Base-by-base conservation (phyloP, 2,888 invertebrate genomes). In the Polietes domitor region DNA sequence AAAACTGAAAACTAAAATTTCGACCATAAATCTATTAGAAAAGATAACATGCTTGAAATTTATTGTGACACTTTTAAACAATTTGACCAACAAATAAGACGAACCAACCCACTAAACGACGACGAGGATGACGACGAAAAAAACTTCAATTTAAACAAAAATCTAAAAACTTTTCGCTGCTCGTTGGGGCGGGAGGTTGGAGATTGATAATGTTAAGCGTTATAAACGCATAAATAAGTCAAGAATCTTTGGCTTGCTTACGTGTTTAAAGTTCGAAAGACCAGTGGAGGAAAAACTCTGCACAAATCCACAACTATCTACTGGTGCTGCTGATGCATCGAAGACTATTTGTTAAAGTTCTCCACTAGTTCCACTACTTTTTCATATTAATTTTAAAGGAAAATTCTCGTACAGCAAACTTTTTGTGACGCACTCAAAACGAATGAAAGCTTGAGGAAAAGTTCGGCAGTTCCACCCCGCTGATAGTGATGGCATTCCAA, bases 1-100 rank as follows among this genome's bases (percentile, higher is more conserved):
- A 41, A 68, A 43, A 68, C 43, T 9, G 43, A 41, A 43, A n/a
- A n/a, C n/a, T 68, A 12, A 79, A 78, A 72, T 78, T 68, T 15
- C 73, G 73, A 79, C 81, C 73, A 84, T 84, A 81, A 84, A 84
- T 84, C 78, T 81, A 61, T 55, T 65, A 43, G 32, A 37, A 61
- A 63, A 73, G 84, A 84, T 81, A 84, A 84, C 78, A 81, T 78
- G 81, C 72, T 81, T 72, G 78, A 72, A 85, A 83, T 86, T 86
- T 86, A 86, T 85, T 86, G 85, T 84, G 86, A 86, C 85, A 86
- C 86, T 82, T 80, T 82, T 72, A 65, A 82, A 81, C 83, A 85
- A 81, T 83, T 80, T 79, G 82, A 78, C 81, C 83, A 81, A 85
- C 76, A 84, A 84, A 78, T 76, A 80, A 73, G 47, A 53, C 32